Base-by-base conservation (phyloP, 1,140 invertebrate species). In the Ridgeia piscesae region DNA sequence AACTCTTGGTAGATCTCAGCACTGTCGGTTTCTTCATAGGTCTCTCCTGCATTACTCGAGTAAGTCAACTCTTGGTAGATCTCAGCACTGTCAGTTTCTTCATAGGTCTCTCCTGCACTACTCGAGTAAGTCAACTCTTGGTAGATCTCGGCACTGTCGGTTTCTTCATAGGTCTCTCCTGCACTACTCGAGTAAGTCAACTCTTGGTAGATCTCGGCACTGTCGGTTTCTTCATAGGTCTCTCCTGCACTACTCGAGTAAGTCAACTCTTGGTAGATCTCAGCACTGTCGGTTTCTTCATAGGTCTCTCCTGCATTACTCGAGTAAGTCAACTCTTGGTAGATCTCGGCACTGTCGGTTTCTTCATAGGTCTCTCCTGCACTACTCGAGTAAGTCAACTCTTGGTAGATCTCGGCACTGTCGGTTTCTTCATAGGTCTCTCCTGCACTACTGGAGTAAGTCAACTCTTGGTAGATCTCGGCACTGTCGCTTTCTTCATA, bases 221-320 rank as follows among this genome's bases (percentile, higher is more conserved):
- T 0, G 34, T 93, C 33, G 88, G 92, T 91, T 94, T 94, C 35
- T 33, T 92, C 8, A 35, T 93, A 0, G 94, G 94, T 33, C 42
- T 94, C 31, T 34, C 90, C 1, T 93, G 92, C 35, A 92, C 90
- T 21, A 94, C 94, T 89, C 92, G 92, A 58, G 93, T 94, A 93
- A 91, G 48, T 50, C 17, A 50, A 6, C 48, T 50, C 48, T 8
- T 50, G 27, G 31, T 91, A 9, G 34, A 21, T 33, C 77, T 94
- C 6, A 94, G 94, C 88, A n/a, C 92, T 0, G 34, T 93, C 33
- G 88, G 92, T 91, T 94, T 94, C 35, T 33, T 92, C 8, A 35
- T 93, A 0, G 94, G 94, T 33, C 42, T 94, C 31, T 34, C 90
- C 1, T 93, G 92, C 35, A 92, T 88, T 21, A 94, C 94, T 89